Evolutionary conservation across 2,113 vertebrate species (phyloP).

Genomic region (Myxocyprinus asiaticus): DNA sequence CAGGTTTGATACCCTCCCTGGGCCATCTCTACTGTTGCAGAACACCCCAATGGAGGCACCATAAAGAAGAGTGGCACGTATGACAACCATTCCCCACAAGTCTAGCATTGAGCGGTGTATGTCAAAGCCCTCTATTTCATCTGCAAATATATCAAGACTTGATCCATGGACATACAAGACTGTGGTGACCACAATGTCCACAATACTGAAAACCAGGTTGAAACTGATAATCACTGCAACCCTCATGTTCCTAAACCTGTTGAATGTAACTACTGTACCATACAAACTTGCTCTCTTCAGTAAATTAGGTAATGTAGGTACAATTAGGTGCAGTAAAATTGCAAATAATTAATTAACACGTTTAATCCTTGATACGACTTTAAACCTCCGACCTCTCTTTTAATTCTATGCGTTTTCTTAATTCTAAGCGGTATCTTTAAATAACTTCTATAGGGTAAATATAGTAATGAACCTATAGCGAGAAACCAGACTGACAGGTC

Average conservation of each 20-base stretch:
- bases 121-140: slow-evolving; percentile 82
- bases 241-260: slow-evolving; percentile 71
- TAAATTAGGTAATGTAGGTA: not conserved
- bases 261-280: not conserved
- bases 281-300: not conserved
- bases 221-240: slow-evolving; percentile 69
- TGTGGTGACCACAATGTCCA: slow-evolving; percentile 80
- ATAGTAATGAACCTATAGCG: not conserved
- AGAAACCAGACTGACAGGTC: not conserved
- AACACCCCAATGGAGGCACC: slow-evolving; percentile 84
- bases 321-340: no score
- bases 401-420: not conserved
- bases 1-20: slow-evolving; percentile 72
- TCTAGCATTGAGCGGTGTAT: slow-evolving; percentile 83
- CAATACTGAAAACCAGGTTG: slow-evolving; percentile 72
- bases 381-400: not conserved
- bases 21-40: slow-evolving; percentile 81
- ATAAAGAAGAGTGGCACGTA: slow-evolving; percentile 81
- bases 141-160: slow-evolving; percentile 64
- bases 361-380: not conserved
- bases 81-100: slow-evolving; percentile 83
- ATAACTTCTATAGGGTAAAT: not conserved
- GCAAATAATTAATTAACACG: not conserved
- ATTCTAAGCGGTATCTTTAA: not conserved
- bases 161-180: slow-evolving; percentile 81